Evolutionary conservation across 2,113 vertebrate species (phyloP), one percentile per base, ranked within the genome.

Genomic region (Neotragus pygmaeus): DNA sequence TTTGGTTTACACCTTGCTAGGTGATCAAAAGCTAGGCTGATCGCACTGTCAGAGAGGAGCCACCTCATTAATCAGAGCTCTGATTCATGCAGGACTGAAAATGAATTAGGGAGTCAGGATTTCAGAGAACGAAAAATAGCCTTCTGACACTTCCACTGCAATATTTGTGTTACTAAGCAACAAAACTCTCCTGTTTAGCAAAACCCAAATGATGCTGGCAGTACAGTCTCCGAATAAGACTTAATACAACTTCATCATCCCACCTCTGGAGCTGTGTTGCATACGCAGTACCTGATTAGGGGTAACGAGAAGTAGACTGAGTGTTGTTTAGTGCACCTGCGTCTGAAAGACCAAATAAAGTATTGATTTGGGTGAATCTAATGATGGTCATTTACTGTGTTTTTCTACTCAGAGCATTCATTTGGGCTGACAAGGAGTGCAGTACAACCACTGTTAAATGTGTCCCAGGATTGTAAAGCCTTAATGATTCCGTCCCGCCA

Each of bases 161-260:
- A 80, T 97, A 97, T 97, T 98, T 98, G 96, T 97, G 98, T 98
- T 98, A 98, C 98, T 97, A 98, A 98, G 98, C 98, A 99, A 99
- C 98, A 96, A 80, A 98, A 98, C 96, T 97, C 97, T 97, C 88
- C 92, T 94, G 47, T 98, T 99, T 98, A 97, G 91, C 51, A 80
- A 97, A 98, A 47, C 57, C 66, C 58, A 98, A 98, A 96, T 95
- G 92, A 96, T 95, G 97, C 95, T 97, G 66, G 94, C 97, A 96
- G 86, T 39, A 95, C 86, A 1, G 55, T 90, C 95, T 97, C 97
- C 28, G 96, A 92, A 95, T 97, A 97, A 94, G 91, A 92, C 97
- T 98, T 97, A 97, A 98, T 97, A 98, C 96, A 97, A 98, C 94
- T 99, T 98, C 98, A 98, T 98, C 98, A 98, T 98, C 95, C 97